These are phyloP conservation scores for Terrapene triunguis DNA, from an alignment of 2,113 vertebrate species.

Conservation along the genomic window DNA sequence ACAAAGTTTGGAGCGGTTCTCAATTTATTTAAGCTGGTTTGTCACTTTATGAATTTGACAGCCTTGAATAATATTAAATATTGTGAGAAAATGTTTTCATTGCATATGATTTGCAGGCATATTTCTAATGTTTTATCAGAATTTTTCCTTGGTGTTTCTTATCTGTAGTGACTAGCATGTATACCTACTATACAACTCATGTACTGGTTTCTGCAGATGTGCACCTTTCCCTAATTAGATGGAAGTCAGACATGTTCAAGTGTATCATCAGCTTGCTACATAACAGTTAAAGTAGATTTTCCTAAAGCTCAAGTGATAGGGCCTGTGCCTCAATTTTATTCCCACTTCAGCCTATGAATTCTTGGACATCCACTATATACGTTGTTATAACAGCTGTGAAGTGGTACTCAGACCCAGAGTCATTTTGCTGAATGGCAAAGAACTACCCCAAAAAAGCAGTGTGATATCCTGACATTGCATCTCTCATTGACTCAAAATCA, in stretches of 20 bases:
- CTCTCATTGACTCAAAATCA: background rate
- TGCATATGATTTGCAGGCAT: accelerated
- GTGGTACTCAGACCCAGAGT: background rate
- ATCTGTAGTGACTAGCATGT: background rate
- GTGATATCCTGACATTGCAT: background rate
- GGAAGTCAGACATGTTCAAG: background rate
- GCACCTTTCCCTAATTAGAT: background rate
- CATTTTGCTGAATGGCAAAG: background rate
- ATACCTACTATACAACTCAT: background rate
- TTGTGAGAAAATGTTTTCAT: background rate
- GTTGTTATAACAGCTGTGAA: background rate
- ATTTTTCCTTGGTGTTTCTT: background rate
- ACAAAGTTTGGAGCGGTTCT: background rate
- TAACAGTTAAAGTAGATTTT: background rate
- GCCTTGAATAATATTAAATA: background rate
- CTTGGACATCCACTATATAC: background rate
- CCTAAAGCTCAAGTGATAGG: background rate
- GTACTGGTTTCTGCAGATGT: background rate
- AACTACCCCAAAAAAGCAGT: background rate
- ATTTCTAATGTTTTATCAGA: background rate
- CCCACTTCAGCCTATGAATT: background rate
- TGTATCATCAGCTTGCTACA: background rate
- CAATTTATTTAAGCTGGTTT: background rate
- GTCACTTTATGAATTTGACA: background rate
- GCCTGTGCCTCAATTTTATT: background rate